Percentiles rank a stretch among this genome's conserved stretches.
These are phyloP conservation scores for Odocoileus virginianus DNA, from an alignment of 2,113 vertebrate genomes.

Conservation along the genomic window DNA sequence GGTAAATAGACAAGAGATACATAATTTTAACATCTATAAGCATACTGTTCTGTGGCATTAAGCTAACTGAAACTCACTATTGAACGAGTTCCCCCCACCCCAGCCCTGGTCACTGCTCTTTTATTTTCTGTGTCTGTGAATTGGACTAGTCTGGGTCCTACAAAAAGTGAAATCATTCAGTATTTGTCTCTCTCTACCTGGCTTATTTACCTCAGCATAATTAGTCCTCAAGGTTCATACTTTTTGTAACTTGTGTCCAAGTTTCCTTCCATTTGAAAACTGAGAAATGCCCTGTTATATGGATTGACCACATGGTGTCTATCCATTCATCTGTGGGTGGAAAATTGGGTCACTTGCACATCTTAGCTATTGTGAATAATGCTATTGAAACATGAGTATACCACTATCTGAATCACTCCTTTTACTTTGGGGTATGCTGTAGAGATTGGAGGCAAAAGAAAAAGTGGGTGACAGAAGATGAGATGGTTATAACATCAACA, in stretches of 20 bases:
- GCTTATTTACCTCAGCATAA: background rate
- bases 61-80: background rate
- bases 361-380: background rate
- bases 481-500: background rate
- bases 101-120: background rate
- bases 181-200: background rate
- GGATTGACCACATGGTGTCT: background rate
- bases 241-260: background rate
- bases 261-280: background rate
- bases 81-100: background rate
- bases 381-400: background rate
- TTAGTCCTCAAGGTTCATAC: background rate
- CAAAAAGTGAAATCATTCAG: background rate
- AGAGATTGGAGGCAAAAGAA: background rate
- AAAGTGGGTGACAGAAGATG: background rate
- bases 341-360: background rate
- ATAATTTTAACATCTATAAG: background rate
- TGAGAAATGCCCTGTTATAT: background rate
- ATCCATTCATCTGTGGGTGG: background rate
- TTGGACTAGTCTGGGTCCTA: background rate
- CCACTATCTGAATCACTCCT: background rate
- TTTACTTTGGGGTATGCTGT: background rate
- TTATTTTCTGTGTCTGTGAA: background rate
- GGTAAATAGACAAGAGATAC: background rate
- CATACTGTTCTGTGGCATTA: background rate